These are phyloP conservation scores for Clarias macrocephalus DNA, from an alignment of 2,113 vertebrate genomes.

Conservation along the genomic window DNA sequence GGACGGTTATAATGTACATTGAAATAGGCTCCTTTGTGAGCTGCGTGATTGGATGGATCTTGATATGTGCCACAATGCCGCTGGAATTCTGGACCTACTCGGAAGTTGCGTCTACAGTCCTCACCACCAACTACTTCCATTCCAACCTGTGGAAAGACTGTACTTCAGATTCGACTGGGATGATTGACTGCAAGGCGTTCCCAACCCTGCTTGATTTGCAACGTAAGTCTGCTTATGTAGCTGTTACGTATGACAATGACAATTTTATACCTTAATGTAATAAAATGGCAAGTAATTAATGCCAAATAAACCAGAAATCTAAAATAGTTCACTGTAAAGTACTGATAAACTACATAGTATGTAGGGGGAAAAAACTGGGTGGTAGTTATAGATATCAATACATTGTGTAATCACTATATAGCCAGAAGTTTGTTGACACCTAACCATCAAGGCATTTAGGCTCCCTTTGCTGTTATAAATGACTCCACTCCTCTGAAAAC, in stretches of 20 bases:
- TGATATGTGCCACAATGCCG: constrained; percentile 87
- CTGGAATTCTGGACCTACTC: constrained; percentile 93
- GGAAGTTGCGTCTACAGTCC: constrained; percentile 81
- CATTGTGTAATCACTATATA: neutral
- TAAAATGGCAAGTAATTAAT: neutral
- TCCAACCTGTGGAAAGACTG: constrained; percentile 94
- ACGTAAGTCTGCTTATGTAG: constrained; percentile 70
- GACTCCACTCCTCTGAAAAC: neutral
- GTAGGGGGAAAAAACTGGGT: neutral
- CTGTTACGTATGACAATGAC: neutral
- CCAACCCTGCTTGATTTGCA: constrained; percentile 89
- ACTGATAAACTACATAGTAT: too few species aligned
- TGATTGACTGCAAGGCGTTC: constrained; percentile 92
- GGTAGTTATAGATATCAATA: neutral
- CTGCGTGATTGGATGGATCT: constrained; percentile 85
- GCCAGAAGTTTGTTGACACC: neutral
- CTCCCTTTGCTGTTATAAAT: neutral
- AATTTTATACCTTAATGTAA: neutral
- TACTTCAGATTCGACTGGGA: constrained; percentile 87
- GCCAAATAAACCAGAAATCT: neutral
- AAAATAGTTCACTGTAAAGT: neutral
- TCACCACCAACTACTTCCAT: constrained; percentile 87
- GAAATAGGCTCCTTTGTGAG: constrained; percentile 86
- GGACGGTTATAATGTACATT: constrained; percentile 70
- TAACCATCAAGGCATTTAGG: neutral